Percentiles rank a stretch among this genome's conserved stretches.
These are phyloP conservation scores for Microplitis mediator DNA, from an alignment of 1,140 invertebrate species.

Conservation along the genomic window DNA sequence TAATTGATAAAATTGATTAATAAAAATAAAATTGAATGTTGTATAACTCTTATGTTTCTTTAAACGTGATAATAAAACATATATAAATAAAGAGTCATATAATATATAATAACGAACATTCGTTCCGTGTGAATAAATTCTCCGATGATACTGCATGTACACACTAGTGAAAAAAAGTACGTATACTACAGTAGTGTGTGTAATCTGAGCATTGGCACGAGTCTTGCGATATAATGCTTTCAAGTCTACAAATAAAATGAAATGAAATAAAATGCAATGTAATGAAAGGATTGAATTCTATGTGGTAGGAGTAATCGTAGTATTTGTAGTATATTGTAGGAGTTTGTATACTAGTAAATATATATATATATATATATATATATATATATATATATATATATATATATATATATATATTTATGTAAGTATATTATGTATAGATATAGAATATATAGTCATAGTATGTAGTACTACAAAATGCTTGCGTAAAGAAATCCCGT, in stretches of 20 bases:
- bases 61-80: neutral
- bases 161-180: no score
- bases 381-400: neutral
- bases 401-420: neutral
- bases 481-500: slow-evolving; percentile 40
- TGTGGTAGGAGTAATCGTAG: no score
- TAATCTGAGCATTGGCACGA: slow-evolving; percentile 6
- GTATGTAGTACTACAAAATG: slow-evolving; percentile 27
- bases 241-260: neutral
- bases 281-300: no score
- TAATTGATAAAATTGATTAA: no score
- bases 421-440: no score
- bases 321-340: neutral
- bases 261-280: no score
- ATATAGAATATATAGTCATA: neutral
- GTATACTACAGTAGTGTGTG: neutral
- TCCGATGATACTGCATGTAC: neutral
- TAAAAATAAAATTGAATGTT: no score
- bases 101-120: slow-evolving; percentile 1
- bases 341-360: neutral
- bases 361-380: neutral
- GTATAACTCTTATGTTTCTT: neutral
- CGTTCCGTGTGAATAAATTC: slow-evolving; percentile 3
- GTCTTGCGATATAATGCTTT: neutral
- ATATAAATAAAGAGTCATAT: neutral